These are phyloP conservation scores for Thereva nobilitata DNA, from an alignment of 2,888 invertebrate genomes.

Conservation along the genomic window DNA sequence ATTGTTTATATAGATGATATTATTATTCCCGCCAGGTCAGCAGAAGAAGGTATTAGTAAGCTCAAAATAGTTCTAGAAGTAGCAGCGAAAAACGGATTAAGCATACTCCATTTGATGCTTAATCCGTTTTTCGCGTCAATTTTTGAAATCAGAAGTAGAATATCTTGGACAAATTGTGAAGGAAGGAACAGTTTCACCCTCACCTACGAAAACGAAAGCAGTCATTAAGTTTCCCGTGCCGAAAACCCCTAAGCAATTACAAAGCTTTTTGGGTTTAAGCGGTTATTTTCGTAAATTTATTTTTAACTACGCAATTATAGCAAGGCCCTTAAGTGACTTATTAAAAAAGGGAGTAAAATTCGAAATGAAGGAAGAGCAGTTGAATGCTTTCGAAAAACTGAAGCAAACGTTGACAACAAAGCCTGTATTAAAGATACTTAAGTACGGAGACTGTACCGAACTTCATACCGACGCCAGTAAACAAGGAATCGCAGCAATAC, in stretches of 20 bases:
- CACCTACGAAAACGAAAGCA: neutral
- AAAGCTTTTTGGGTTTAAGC: neutral
- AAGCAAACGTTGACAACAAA: slow-evolving; percentile 14
- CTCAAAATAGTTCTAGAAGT: too few species aligned
- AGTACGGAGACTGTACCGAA: neutral
- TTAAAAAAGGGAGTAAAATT: slow-evolving; percentile 29
- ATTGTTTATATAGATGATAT: too few species aligned
- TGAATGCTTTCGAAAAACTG: slow-evolving; percentile 42
- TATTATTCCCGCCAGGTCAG: too few species aligned
- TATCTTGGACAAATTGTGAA: too few species aligned
- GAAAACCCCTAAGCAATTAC: neutral
- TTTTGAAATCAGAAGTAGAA: too few species aligned
- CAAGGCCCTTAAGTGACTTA: neutral
- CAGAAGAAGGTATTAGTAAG: too few species aligned
- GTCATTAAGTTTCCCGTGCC: neutral
- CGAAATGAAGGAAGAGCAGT: slow-evolving; percentile 38
- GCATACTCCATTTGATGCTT: too few species aligned
- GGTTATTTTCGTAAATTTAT: slow-evolving; percentile 4
- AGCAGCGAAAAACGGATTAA: too few species aligned
- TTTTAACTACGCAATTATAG: neutral
- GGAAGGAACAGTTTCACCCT: slow-evolving; percentile 14
- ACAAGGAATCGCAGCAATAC: slow-evolving; percentile 8
- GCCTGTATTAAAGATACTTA: slow-evolving; percentile 16
- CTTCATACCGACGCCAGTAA: slow-evolving; percentile 12
- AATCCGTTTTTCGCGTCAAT: too few species aligned